Percentiles rank a stretch among this genome's conserved stretches.
Evolutionary conservation across 2,888 invertebrate genomes (phyloP).

Genomic region (Caenorhabditis japonica): DNA sequence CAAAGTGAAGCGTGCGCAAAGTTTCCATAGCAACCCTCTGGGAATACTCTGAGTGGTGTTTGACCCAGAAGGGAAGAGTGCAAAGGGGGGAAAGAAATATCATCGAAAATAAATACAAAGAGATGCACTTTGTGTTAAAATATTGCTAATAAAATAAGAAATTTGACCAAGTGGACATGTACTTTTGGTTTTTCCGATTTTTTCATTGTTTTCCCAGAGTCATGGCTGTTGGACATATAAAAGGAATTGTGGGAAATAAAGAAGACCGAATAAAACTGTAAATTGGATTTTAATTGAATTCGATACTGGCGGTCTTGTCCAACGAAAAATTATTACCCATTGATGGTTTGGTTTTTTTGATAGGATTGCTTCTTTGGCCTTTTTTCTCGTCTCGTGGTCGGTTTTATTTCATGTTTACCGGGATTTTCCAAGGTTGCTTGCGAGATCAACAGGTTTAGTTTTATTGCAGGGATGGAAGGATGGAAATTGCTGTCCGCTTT

Average conservation of each 20-base stretch:
- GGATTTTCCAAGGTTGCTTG: slow-evolving; percentile 30
- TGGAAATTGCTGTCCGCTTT: no score
- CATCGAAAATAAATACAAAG: slow-evolving; percentile 1
- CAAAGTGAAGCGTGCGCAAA: slow-evolving; percentile 11
- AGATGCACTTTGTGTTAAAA: slow-evolving; percentile 11
- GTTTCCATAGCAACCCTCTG: slow-evolving; percentile 16
- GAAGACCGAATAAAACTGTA: no score
- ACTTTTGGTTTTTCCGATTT: no score
- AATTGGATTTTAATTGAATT: neutral
- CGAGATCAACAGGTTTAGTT: slow-evolving; percentile 41
- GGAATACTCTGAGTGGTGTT: neutral
- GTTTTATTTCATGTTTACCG: no score
- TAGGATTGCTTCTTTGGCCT: slow-evolving; percentile 4
- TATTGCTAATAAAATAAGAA: neutral
- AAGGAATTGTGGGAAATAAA: no score
- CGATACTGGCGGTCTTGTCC: slow-evolving; percentile 22
- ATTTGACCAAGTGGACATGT: no score
- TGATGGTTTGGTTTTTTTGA: slow-evolving; percentile 38
- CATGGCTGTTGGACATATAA: no score
- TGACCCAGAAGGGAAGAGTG: neutral
- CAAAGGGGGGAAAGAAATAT: slow-evolving; percentile 8
- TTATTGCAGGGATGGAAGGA: slow-evolving; percentile 2
- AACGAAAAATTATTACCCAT: slow-evolving; percentile 39
- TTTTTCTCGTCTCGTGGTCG: slow-evolving; percentile 6
- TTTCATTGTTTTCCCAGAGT: no score